Conservation (phyloP, 2,888 invertebrate genomes). For the Catotricha subobsoleta region DNA sequence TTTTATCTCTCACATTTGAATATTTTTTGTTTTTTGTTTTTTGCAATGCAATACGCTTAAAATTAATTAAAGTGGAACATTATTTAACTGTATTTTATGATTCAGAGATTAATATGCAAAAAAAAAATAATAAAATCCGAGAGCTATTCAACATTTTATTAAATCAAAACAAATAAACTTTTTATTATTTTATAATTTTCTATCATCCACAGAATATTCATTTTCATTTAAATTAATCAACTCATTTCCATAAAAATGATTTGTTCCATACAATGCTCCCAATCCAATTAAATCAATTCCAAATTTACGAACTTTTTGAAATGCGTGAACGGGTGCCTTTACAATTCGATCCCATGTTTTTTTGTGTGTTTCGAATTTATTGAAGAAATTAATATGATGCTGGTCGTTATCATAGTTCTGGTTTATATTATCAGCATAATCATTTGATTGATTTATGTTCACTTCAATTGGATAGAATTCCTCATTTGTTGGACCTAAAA, state of each 20-base stretch:
- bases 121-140: too few relatives aligned
- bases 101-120: too few relatives aligned
- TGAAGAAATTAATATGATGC: too few relatives aligned
- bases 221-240: too few relatives aligned
- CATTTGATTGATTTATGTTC: slow-evolving; percentile 1
- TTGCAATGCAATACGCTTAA: too few relatives aligned
- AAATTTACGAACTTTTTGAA: slow-evolving; percentile 4
- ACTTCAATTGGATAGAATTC: neutral
- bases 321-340: neutral
- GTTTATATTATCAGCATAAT: slow-evolving; percentile 1
- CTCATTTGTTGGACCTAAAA: neutral
- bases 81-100: too few relatives aligned
- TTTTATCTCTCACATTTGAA: too few relatives aligned
- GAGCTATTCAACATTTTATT: too few relatives aligned
- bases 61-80: too few relatives aligned
- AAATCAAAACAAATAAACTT: too few relatives aligned
- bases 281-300: slow-evolving; percentile 3
- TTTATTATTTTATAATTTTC: neutral
- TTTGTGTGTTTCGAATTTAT: slow-evolving; percentile 1
- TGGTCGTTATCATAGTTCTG: neutral
- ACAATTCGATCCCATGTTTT: slow-evolving; percentile 2
- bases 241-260: neutral
- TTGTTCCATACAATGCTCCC: slow-evolving; percentile 4
- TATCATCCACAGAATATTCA: neutral
- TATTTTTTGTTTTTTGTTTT: too few relatives aligned